A percentile compares a stretch with the other conserved stretches of the same genome.
Evolutionary conservation across 2,113 vertebrate genomes (phyloP).

Genomic region (Chroicocephalus ridibundus): DNA sequence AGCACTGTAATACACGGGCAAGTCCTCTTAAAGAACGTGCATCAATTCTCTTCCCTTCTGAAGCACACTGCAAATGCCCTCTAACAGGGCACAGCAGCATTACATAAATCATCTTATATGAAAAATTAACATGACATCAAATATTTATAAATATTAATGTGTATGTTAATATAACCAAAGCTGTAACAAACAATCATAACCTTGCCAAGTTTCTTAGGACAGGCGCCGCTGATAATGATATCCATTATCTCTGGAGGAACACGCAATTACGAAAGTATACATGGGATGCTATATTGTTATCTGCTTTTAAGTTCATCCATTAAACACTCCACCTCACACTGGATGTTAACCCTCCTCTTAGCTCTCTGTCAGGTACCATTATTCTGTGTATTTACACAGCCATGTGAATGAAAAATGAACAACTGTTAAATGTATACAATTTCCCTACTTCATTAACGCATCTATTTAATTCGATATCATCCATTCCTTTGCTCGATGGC

Average conservation of each 20-base stretch:
- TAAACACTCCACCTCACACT: slow-evolving; percentile 63
- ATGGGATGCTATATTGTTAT: slow-evolving; percentile 73
- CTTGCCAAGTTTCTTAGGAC: slow-evolving; percentile 85
- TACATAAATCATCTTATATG: slow-evolving; percentile 85
- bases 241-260: slow-evolving; percentile 83
- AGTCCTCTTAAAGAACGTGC: slow-evolving; percentile 74
- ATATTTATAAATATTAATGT: slow-evolving; percentile 92
- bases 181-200: slow-evolving; percentile 85
- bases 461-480: neutral
- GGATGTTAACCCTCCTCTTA: slow-evolving; percentile 63
- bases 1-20: slow-evolving; percentile 63
- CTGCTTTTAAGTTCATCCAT: slow-evolving; percentile 76
- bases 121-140: slow-evolving; percentile 90
- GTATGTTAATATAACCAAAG: slow-evolving; percentile 86
- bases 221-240: slow-evolving; percentile 83
- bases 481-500: neutral
- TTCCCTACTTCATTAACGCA: neutral
- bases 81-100: slow-evolving; percentile 78
- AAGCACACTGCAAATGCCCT: slow-evolving; percentile 77
- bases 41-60: slow-evolving; percentile 71
- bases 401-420: slow-evolving; percentile 7
- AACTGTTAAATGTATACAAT: neutral
- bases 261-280: slow-evolving; percentile 74
- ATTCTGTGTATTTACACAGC: slow-evolving; percentile 1
- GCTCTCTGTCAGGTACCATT: slow-evolving; percentile 45